Conservation (phyloP, 2,113 vertebrate species). For the Sterrhoptilus dennistouni region DNA sequence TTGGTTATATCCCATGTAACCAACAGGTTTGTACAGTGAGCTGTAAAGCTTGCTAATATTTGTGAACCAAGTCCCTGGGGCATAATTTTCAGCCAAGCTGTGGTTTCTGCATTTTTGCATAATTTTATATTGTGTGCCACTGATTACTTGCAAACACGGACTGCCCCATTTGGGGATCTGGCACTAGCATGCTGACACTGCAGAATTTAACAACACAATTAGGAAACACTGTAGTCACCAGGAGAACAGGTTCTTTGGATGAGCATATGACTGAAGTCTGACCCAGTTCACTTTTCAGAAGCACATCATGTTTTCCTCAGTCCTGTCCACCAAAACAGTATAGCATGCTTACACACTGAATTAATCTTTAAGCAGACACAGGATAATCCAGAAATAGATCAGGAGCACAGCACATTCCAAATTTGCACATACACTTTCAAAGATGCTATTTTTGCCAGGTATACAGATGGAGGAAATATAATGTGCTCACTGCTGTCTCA, state of each 20-base stretch:
- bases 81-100: neutral
- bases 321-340: constrained; percentile 7
- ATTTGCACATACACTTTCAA: constrained; percentile 54
- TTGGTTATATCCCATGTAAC: neutral
- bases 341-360: neutral
- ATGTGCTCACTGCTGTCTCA: constrained; percentile 30
- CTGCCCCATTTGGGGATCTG: neutral
- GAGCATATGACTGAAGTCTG: neutral
- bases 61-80: neutral
- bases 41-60: neutral
- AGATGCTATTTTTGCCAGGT: constrained; percentile 64
- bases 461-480: constrained; percentile 55
- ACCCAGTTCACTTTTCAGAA: constrained; percentile 16
- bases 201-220: neutral
- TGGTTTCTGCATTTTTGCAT: neutral
- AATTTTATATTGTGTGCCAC: neutral
- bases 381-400: constrained; percentile 67
- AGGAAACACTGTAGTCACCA: constrained; percentile 43
- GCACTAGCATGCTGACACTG: neutral
- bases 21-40: neutral
- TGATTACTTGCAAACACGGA: neutral
- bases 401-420: constrained; percentile 18
- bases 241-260: neutral
- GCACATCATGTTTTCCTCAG: neutral
- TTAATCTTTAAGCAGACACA: constrained; percentile 45